Conservation (phyloP, 2,797 vertebrate species). For the Micromesistius poutassou region DNA sequence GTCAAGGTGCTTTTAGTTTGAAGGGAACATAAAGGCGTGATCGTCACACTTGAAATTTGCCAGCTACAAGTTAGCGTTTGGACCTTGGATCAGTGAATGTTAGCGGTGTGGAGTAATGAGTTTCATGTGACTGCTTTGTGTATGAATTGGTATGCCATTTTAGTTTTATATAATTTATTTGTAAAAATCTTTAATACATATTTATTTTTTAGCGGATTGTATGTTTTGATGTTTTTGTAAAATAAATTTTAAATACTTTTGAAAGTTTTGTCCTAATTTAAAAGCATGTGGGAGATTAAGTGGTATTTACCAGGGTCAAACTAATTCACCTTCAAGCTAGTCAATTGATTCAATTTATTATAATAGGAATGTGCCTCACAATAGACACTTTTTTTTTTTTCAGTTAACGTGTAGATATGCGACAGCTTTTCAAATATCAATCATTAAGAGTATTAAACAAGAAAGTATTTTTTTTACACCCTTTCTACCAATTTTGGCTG, state of each 20-base stretch:
- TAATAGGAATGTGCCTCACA: too few relatives aligned
- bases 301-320: neutral
- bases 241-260: slow-evolving; percentile 50
- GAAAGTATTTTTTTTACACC: neutral
- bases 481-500: neutral
- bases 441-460: too few relatives aligned
- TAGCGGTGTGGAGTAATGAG: neutral
- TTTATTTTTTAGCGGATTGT: slow-evolving; percentile 62
- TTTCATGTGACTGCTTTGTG: neutral
- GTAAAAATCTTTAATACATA: slow-evolving; percentile 53
- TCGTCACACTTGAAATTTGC: neutral
- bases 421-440: too few relatives aligned
- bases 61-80: neutral
- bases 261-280: neutral
- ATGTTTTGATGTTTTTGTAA: slow-evolving; percentile 47
- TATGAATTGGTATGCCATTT: neutral
- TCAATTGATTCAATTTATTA: neutral
- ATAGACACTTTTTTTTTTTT: neutral
- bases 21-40: neutral
- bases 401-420: neutral
- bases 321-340: neutral
- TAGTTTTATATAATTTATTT: slow-evolving; percentile 42
- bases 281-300: neutral
- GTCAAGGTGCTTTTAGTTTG: neutral
- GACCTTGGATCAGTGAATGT: neutral